phyloP scores from a whole-genome alignment of 2,888 invertebrate genomes.

The Perizoma flavofasciatum region DNA sequence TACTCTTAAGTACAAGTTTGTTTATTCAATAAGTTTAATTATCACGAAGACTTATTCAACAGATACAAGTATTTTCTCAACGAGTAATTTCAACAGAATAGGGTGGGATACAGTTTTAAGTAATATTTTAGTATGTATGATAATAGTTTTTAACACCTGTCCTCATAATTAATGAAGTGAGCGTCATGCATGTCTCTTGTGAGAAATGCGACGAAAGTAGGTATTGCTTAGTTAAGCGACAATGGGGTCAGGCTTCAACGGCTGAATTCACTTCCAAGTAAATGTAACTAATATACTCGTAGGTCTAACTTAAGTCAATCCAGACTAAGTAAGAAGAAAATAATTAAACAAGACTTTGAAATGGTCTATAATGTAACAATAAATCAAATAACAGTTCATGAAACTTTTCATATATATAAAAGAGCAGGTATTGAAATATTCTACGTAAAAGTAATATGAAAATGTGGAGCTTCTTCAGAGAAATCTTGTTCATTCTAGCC shows the following conservation, averaged over 20 bases:
- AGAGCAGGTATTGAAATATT: no score
- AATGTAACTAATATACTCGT: no score
- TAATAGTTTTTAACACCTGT: conserved; percentile 47
- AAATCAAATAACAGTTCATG: no score
- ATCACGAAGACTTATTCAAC: no score
- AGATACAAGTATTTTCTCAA: no score
- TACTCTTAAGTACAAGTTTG: not conserved
- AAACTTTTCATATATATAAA: no score
- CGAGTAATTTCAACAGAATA: no score
- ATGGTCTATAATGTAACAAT: no score
- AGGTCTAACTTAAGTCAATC: no score
- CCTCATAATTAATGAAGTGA: conserved; percentile 58
- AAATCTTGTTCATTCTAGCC: conserved; percentile 4
- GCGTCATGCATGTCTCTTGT: conserved; percentile 48
- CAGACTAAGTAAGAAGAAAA: not conserved
- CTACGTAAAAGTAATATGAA: no score
- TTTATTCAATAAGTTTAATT: not conserved
- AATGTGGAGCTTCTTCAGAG: not conserved
- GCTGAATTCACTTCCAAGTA: conserved; percentile 13
- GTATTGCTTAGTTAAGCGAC: conserved; percentile 62
- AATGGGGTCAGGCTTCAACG: conserved; percentile 25
- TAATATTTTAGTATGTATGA: conserved; percentile 1
- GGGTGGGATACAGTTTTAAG: not conserved
- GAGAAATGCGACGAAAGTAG: conserved; percentile 57
- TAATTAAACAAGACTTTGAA: no score